These are phyloP conservation scores for Cosmorhoe ocellata DNA, from an alignment of 2,888 invertebrate genomes.

Conservation along the genomic window DNA sequence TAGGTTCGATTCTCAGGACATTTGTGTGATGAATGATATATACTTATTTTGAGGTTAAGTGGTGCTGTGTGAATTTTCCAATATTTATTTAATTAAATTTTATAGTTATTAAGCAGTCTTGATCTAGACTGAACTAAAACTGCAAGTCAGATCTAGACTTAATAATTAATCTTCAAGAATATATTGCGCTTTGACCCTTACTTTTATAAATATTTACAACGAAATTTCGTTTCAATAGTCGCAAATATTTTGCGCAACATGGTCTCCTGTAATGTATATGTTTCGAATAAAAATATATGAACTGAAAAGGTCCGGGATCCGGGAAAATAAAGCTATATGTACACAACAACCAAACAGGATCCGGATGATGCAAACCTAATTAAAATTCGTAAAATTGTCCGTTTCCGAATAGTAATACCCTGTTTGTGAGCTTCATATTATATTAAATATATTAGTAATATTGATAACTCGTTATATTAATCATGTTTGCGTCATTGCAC, in stretches of 20 bases:
- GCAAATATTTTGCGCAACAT: background rate
- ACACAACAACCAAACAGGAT: background rate
- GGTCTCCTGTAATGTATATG: background rate
- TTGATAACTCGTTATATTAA: too few relatives aligned
- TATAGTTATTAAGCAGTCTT: too few relatives aligned
- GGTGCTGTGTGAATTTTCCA: too few relatives aligned
- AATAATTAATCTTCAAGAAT: background rate
- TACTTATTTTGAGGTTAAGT: too few relatives aligned
- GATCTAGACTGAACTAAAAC: too few relatives aligned
- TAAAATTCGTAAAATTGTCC: background rate
- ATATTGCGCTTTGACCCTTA: background rate
- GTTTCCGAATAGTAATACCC: background rate
- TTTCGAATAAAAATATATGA: background rate
- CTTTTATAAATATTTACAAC: background rate
- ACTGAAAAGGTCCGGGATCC: background rate
- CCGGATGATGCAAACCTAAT: background rate
- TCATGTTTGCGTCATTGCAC: too few relatives aligned
- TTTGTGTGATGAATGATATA: too few relatives aligned
- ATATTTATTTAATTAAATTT: too few relatives aligned
- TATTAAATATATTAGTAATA: too few relatives aligned
- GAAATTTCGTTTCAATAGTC: background rate
- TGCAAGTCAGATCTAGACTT: background rate
- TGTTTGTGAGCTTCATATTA: too few relatives aligned
- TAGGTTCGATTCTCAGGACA: too few relatives aligned
- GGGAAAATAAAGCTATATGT: background rate